Percentiles rank a stretch among this genome's conserved stretches.
phyloP scores from a whole-genome alignment of 2,888 invertebrate species.

The Macaria liturata region DNA sequence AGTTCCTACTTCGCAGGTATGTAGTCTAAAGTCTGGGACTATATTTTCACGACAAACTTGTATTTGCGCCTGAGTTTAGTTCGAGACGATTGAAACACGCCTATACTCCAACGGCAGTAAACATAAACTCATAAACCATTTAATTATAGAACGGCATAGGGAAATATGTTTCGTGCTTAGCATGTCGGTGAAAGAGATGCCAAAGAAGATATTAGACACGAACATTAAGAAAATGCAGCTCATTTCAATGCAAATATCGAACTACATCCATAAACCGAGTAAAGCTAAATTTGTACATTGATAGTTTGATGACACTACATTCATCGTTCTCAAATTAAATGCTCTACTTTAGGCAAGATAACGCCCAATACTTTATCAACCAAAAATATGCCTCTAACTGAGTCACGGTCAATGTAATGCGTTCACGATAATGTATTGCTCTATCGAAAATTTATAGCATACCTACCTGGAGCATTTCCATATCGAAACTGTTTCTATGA shows the following conservation, averaged over 20 bases:
- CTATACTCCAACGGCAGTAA: constrained; percentile 9
- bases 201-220: constrained; percentile 45
- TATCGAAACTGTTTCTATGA: constrained; percentile 39
- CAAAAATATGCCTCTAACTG: constrained; percentile 19
- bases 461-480: constrained; percentile 26
- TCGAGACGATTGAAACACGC: background rate
- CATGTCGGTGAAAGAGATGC: constrained; percentile 41
- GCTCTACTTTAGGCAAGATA: constrained; percentile 11
- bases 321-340: constrained; percentile 6
- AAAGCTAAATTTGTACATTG: too few species aligned
- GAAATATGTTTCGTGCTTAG: constrained; percentile 30
- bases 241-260: constrained; percentile 3
- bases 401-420: constrained; percentile 40
- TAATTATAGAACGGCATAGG: constrained; percentile 24
- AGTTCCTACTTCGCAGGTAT: constrained; percentile 42
- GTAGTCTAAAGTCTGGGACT: constrained; percentile 45
- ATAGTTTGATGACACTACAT: constrained; percentile 6
- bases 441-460: constrained; percentile 28
- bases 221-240: constrained; percentile 36
- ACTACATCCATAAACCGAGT: background rate
- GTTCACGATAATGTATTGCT: constrained; percentile 32
- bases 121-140: constrained; percentile 20
- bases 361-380: constrained; percentile 8
- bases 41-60: constrained; percentile 34
- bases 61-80: constrained; percentile 13